Evolutionary conservation across 2,797 vertebrate genomes (phyloP).

Genomic region (Gallirallus australis): DNA sequence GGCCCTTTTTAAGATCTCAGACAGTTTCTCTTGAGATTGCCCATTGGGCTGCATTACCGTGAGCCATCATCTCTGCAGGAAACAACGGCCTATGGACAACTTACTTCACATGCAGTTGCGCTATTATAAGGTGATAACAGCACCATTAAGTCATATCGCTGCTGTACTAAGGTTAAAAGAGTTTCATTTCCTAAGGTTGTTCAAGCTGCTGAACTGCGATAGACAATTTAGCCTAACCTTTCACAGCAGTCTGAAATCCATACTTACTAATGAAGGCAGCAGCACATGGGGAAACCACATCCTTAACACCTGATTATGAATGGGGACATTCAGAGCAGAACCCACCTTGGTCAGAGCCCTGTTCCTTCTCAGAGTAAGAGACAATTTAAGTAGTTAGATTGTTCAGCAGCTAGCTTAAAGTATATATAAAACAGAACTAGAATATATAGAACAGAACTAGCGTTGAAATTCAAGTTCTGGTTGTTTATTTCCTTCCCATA

Average conservation of each 20-base stretch:
- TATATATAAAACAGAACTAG: not conserved
- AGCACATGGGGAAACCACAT: not conserved
- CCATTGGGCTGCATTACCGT: not conserved
- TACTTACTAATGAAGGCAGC: constrained; percentile 57
- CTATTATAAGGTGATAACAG: constrained; percentile 60
- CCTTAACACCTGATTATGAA: constrained; percentile 16
- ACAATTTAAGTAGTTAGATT: not conserved
- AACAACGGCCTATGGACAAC: constrained; percentile 24
- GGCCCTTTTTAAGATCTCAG: not conserved
- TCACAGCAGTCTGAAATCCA: constrained; percentile 66
- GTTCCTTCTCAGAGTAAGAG: not conserved
- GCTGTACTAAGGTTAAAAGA: constrained; percentile 40
- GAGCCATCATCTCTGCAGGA: constrained; percentile 63
- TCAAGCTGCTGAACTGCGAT: constrained; percentile 35
- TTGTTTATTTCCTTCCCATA: not conserved
- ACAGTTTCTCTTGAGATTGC: constrained; percentile 11
- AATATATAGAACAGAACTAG: not conserved
- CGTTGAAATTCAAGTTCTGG: not conserved
- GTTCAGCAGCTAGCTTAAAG: not conserved
- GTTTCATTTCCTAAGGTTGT: constrained; percentile 45
- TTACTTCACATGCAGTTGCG: constrained; percentile 39
- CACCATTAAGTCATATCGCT: constrained; percentile 41
- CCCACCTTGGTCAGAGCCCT: not conserved
- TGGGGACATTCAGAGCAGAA: not conserved
- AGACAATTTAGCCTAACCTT: constrained; percentile 59